phyloP scores from a whole-genome alignment of 2,797 vertebrate genomes.

The Carcharodon carcharias region DNA sequence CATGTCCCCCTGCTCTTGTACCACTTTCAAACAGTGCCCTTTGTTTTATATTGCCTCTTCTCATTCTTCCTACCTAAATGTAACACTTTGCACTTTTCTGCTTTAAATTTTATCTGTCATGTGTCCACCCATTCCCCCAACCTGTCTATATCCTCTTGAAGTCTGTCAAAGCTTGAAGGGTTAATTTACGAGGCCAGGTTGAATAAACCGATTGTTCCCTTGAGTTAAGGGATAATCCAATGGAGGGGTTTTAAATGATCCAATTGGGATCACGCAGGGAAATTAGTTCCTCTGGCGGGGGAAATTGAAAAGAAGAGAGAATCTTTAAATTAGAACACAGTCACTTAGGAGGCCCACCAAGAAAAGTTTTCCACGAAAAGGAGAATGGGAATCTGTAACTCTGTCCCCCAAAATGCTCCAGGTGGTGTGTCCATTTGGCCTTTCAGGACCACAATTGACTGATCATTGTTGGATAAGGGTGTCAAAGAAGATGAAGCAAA shows the following conservation, averaged over 20 bases:
- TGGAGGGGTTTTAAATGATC: background rate
- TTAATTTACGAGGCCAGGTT: background rate
- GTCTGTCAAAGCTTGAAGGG: background rate
- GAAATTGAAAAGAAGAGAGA: background rate
- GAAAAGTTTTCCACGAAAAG: background rate
- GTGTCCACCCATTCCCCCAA: too few relatives aligned
- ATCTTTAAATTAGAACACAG: background rate
- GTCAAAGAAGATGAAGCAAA: background rate
- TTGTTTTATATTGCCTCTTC: too few relatives aligned
- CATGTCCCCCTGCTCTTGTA: too few relatives aligned
- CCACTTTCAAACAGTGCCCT: too few relatives aligned
- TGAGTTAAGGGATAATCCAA: background rate
- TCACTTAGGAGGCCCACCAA: background rate
- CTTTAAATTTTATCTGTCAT: too few relatives aligned
- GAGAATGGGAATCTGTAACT: background rate
- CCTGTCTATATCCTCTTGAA: too few relatives aligned
- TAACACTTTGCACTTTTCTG: too few relatives aligned
- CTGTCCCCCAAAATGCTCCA: background rate
- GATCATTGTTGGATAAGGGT: background rate
- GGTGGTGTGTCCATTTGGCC: background rate
- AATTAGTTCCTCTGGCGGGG: background rate
- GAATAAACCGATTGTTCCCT: background rate
- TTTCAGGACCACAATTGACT: background rate
- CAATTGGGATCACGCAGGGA: background rate
- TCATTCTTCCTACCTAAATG: too few relatives aligned